A percentile compares a stretch with the other conserved stretches of the same genome.
phyloP scores from a whole-genome alignment of 2,797 vertebrate genomes.

The Melanotaenia trifasciata region DNA sequence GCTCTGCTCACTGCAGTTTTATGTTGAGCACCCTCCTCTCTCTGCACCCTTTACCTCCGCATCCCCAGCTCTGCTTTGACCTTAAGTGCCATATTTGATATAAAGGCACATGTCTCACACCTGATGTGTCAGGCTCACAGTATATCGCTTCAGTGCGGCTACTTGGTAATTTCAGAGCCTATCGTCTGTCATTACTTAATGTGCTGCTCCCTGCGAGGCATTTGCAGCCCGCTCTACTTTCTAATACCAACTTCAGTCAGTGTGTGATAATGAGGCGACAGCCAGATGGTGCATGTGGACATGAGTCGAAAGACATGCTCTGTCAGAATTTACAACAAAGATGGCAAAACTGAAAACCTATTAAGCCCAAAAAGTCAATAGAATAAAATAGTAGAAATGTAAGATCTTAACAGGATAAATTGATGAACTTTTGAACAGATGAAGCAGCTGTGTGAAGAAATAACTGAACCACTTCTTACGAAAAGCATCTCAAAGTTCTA shows the following conservation, averaged over 20 bases:
- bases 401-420: neutral
- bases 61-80: slow-evolving; percentile 37
- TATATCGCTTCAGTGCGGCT: neutral
- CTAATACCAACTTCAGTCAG: slow-evolving; percentile 36
- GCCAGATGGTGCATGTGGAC: slow-evolving; percentile 18
- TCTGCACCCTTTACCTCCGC: slow-evolving; percentile 26
- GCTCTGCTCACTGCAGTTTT: slow-evolving; percentile 60
- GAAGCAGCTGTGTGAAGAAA: neutral
- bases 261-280: slow-evolving; percentile 41
- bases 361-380: neutral
- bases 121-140: slow-evolving; percentile 12
- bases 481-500: too few relatives aligned
- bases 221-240: slow-evolving; percentile 21
- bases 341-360: neutral
- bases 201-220: slow-evolving; percentile 27
- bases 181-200: neutral
- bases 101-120: slow-evolving; percentile 13
- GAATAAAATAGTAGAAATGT: neutral
- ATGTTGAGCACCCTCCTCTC: slow-evolving; percentile 24
- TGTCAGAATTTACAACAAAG: neutral
- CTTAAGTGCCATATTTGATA: slow-evolving; percentile 30
- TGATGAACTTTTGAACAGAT: neutral
- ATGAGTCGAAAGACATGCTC: slow-evolving; percentile 41
- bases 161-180: slow-evolving; percentile 27
- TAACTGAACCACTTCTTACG: neutral